Percentiles rank a stretch among this genome's conserved stretches.
Conservation (phyloP, 2,888 invertebrate species). For the Drosophila nr. perissopoda region DNA sequence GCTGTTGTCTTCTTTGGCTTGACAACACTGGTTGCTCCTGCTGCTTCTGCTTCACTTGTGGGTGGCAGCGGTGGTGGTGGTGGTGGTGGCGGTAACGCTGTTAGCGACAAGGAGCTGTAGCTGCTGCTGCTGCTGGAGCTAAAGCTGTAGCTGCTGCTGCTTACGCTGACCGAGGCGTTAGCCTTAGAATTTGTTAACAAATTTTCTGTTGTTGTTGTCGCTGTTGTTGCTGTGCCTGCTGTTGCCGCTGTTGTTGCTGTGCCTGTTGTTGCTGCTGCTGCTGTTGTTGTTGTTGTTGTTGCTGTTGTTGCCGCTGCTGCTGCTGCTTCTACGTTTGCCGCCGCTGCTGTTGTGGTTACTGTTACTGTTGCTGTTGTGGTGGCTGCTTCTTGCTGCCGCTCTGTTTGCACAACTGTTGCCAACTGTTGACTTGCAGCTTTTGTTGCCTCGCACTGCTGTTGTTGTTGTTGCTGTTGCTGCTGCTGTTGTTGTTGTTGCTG, state of each 20-base stretch:
- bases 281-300: slow-evolving; percentile 30
- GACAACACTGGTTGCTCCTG: slow-evolving; percentile 22
- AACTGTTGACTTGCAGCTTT: slow-evolving; percentile 55
- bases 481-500: slow-evolving; percentile 19
- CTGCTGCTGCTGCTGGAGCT: slow-evolving; percentile 19
- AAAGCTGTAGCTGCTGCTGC: slow-evolving; percentile 17
- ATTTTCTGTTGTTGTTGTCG: slow-evolving; percentile 30
- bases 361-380: slow-evolving; percentile 26
- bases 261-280: slow-evolving; percentile 13
- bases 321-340: slow-evolving; percentile 23
- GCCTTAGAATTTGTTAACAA: slow-evolving; percentile 59
- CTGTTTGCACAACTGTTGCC: slow-evolving; percentile 63
- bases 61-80: slow-evolving; percentile 34
- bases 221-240: slow-evolving; percentile 21
- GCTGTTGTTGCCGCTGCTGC: slow-evolving; percentile 18
- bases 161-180: slow-evolving; percentile 65
- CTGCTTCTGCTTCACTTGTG: slow-evolving; percentile 21
- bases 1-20: slow-evolving; percentile 27
- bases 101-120: slow-evolving; percentile 28
- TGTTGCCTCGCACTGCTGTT: slow-evolving; percentile 39
- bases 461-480: slow-evolving; percentile 23
- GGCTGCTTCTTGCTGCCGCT: slow-evolving; percentile 27
- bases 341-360: slow-evolving; percentile 23
- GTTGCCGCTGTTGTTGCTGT: slow-evolving; percentile 14
- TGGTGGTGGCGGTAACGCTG: slow-evolving; percentile 30